phyloP scores from a whole-genome alignment of 2,888 invertebrate species.

The Brachypalpus laphriformis region DNA sequence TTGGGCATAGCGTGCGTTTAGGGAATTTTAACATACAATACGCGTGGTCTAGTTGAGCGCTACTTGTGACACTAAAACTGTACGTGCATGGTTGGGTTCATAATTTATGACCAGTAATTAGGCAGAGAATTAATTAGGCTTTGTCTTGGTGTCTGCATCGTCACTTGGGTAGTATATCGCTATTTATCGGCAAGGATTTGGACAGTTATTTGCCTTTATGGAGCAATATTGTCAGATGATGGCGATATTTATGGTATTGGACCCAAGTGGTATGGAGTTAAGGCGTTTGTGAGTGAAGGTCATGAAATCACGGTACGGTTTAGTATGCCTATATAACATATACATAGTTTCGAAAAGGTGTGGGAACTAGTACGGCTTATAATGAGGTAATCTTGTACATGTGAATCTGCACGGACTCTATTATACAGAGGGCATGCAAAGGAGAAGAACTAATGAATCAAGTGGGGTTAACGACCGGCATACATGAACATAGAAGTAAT shows the following conservation, averaged over 20 bases:
- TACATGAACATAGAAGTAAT: no score
- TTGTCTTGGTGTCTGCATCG: background rate
- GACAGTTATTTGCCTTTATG: constrained; percentile 20
- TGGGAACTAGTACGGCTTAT: background rate
- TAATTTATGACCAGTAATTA: constrained; percentile 17
- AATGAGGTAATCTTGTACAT: no score
- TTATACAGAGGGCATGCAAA: no score
- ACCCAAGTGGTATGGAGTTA: background rate
- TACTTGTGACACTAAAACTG: constrained; percentile 10
- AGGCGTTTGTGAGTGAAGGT: no score
- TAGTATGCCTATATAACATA: background rate
- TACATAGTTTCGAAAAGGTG: background rate
- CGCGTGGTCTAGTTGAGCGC: background rate
- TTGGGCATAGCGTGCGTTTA: background rate
- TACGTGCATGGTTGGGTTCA: background rate
- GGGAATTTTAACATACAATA: background rate
- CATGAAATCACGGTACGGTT: background rate
- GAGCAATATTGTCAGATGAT: constrained; percentile 15
- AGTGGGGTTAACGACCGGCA: no score
- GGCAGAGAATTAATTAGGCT: constrained; percentile 24
- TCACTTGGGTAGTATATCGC: constrained; percentile 4
- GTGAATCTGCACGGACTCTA: no score
- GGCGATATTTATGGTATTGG: constrained; percentile 16
- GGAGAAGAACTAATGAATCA: no score
- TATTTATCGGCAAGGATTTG: constrained; percentile 20